Evolutionary conservation across 2,888 invertebrate species (phyloP).

Genomic region (Coenonympha arcania): DNA sequence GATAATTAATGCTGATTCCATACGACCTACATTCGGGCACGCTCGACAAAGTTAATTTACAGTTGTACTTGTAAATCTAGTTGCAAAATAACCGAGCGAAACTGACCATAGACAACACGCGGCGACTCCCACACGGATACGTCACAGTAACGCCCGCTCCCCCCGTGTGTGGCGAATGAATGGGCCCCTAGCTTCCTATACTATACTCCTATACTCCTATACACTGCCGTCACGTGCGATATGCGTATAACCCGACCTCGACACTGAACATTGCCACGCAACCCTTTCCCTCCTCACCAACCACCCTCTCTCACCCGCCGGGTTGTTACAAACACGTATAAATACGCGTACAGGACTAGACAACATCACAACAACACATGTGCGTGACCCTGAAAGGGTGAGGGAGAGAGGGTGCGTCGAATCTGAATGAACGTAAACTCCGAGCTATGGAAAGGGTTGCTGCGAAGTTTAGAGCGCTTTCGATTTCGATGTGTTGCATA

Average conservation of each 20-base stretch:
- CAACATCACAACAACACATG: constrained; percentile 46
- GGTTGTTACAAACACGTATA: constrained; percentile 33
- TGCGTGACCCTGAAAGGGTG: constrained; percentile 54
- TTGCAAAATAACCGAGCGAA: constrained; percentile 69
- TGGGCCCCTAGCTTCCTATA: constrained; percentile 47
- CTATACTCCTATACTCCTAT: too few species aligned
- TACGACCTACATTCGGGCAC: constrained; percentile 71
- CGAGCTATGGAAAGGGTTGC: constrained; percentile 65
- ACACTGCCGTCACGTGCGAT: constrained; percentile 44
- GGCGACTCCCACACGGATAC: constrained; percentile 57
- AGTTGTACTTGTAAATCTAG: constrained; percentile 73
- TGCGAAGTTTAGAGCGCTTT: constrained; percentile 57
- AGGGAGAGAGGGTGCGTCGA: constrained; percentile 49
- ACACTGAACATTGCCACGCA: constrained; percentile 22
- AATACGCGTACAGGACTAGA: constrained; percentile 54
- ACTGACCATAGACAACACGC: constrained; percentile 68
- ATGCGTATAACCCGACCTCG: constrained; percentile 42
- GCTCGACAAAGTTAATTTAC: constrained; percentile 73
- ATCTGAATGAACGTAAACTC: constrained; percentile 63
- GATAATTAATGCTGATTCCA: constrained; percentile 75
- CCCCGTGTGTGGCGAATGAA: constrained; percentile 39
- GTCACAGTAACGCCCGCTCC: constrained; percentile 33
- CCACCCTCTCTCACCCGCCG: constrained; percentile 34
- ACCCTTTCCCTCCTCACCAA: constrained; percentile 28
- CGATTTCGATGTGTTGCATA: constrained; percentile 65